These are phyloP conservation scores for Epinephelus moara DNA, from an alignment of 2,113 vertebrate species.

Conservation along the genomic window DNA sequence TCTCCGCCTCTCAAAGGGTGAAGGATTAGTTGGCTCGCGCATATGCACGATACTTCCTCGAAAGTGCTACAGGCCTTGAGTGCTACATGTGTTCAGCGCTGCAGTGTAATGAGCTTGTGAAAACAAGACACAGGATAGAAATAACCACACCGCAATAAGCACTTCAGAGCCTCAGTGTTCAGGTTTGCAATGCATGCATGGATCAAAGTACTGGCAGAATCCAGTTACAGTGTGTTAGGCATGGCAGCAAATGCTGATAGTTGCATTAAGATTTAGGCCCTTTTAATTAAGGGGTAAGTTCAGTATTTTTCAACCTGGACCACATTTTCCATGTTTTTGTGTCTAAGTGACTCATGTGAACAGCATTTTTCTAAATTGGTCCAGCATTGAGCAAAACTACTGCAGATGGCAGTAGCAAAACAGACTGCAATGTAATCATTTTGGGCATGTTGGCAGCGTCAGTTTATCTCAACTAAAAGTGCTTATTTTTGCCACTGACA, in stretches of 20 bases:
- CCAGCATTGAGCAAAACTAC: no score
- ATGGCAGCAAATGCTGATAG: neutral
- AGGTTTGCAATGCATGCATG: neutral
- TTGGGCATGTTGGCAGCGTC: no score
- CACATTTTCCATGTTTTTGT: no score
- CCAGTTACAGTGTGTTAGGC: neutral
- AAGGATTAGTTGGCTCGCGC: constrained; percentile 58
- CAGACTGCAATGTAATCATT: no score
- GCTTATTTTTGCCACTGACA: no score
- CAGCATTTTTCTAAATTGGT: no score
- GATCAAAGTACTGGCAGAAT: constrained; percentile 4
- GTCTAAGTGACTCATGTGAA: no score
- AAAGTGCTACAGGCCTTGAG: constrained; percentile 40
- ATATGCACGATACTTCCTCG: constrained; percentile 22
- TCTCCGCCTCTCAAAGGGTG: constrained; percentile 41
- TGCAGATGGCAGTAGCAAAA: no score
- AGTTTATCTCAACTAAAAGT: no score
- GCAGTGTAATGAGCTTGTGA: constrained; percentile 49
- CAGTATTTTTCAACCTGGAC: no score
- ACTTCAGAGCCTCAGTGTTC: neutral
- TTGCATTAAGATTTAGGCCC: neutral
- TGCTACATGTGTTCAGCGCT: constrained; percentile 20
- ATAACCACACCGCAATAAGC: neutral
- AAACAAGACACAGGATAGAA: constrained; percentile 46
- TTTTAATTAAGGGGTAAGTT: neutral